Evolutionary conservation across 2,888 invertebrate species (phyloP).

Genomic region (Megaustenia siamemsis): DNA sequence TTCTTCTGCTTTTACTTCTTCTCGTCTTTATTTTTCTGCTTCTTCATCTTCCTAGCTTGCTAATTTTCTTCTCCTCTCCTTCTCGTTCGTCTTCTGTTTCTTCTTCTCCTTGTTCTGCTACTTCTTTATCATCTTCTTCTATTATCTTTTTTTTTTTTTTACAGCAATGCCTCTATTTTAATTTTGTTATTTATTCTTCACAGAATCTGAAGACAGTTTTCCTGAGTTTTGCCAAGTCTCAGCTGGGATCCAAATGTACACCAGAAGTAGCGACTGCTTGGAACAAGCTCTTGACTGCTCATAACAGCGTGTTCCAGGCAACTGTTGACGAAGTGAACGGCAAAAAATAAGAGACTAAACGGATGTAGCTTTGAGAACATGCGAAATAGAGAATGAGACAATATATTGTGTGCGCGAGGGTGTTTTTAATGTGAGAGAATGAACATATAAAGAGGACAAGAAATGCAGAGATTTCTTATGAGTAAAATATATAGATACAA

Average conservation of each 20-base stretch:
- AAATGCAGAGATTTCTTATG: too few species aligned
- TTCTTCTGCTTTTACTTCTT: too few species aligned
- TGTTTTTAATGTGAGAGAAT: too few species aligned
- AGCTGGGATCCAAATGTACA: background rate
- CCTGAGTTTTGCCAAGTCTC: background rate
- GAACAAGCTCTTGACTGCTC: slow-evolving; percentile 20
- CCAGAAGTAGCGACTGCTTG: slow-evolving; percentile 27
- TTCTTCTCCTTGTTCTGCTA: background rate
- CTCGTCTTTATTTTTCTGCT: too few species aligned
- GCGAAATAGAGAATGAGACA: background rate
- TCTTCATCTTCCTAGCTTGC: too few species aligned
- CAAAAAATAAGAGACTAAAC: background rate
- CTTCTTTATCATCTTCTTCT: background rate
- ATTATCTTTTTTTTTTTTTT: background rate
- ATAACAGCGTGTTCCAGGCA: slow-evolving; percentile 3
- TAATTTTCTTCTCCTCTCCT: background rate
- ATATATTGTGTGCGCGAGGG: too few species aligned
- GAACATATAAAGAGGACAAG: too few species aligned
- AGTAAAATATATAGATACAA: too few species aligned
- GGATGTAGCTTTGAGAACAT: background rate
- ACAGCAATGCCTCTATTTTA: too few species aligned
- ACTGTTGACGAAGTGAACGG: background rate
- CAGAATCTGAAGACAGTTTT: background rate
- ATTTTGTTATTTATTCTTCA: background rate
- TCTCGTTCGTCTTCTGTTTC: background rate